Conservation (phyloP, 2,797 vertebrate species). For the Poeciliopsis turneri region DNA sequence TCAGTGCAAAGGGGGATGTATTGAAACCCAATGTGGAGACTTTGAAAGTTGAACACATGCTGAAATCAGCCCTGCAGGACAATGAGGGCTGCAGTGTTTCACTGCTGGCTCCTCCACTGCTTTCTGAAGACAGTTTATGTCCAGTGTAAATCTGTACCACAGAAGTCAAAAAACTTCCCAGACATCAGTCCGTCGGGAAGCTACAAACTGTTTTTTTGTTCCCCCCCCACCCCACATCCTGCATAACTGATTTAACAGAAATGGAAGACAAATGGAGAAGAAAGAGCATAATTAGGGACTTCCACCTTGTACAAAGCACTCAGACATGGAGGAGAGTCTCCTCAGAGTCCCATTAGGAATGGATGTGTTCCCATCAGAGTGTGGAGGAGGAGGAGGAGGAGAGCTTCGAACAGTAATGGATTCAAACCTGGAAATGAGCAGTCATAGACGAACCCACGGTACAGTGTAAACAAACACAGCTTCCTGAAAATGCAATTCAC, state of each 20-base stretch:
- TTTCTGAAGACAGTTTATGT: background rate
- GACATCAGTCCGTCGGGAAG: background rate
- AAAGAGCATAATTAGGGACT: constrained; percentile 50
- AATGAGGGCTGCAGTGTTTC: constrained; percentile 2
- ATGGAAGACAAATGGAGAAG: background rate
- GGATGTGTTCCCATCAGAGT: constrained; percentile 63
- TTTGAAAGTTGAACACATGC: constrained; percentile 23
- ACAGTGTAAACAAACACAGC: background rate
- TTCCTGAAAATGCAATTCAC: background rate
- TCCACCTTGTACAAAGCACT: constrained; percentile 50
- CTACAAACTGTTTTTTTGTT: background rate
- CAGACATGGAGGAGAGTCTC: constrained; percentile 47
- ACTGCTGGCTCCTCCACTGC: background rate
- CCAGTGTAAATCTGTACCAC: constrained; percentile 4
- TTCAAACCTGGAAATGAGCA: constrained; percentile 44
- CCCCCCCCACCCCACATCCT: background rate
- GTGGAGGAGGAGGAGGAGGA: constrained; percentile 1
- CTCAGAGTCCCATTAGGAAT: constrained; percentile 60
- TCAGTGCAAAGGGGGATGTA: background rate
- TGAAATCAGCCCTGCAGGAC: background rate
- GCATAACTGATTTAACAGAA: background rate
- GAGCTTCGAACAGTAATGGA: constrained; percentile 24
- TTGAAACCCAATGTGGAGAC: constrained; percentile 35
- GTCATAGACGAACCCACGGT: background rate
- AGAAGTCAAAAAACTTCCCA: constrained; percentile 3